Evolutionary conservation across 2,113 vertebrate genomes (phyloP).

Genomic region (Lanius ludovicianus): DNA sequence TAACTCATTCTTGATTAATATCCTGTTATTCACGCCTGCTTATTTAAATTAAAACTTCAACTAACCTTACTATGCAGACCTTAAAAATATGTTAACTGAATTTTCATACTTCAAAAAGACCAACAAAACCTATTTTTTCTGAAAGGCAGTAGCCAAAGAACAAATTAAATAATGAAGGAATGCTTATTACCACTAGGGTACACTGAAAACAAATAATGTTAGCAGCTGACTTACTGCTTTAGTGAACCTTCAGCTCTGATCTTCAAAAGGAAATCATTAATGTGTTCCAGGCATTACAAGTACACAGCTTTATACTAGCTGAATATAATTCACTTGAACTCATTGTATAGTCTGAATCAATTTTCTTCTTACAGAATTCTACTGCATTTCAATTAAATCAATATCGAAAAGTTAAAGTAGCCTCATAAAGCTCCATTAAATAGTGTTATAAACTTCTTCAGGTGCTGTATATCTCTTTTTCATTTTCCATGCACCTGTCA

Average conservation of each 20-base stretch:
- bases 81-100: background rate
- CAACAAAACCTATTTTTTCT: background rate
- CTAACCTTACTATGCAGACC: background rate
- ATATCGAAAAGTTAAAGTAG: background rate
- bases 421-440: slow-evolving; percentile 4
- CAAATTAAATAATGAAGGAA: background rate
- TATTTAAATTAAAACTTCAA: background rate
- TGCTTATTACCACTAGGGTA: background rate
- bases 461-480: background rate
- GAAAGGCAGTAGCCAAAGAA: background rate
- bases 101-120: background rate
- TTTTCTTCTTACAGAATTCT: background rate
- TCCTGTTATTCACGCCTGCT: background rate
- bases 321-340: background rate
- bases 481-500: background rate
- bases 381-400: background rate
- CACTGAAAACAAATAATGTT: background rate
- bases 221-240: background rate
- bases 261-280: slow-evolving; percentile 3
- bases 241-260: background rate
- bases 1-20: slow-evolving; percentile 15
- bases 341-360: background rate
- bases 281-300: background rate
- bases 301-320: background rate
- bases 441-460: background rate